phyloP scores from a whole-genome alignment of 2,888 invertebrate species.

The Acleris emargana region DNA sequence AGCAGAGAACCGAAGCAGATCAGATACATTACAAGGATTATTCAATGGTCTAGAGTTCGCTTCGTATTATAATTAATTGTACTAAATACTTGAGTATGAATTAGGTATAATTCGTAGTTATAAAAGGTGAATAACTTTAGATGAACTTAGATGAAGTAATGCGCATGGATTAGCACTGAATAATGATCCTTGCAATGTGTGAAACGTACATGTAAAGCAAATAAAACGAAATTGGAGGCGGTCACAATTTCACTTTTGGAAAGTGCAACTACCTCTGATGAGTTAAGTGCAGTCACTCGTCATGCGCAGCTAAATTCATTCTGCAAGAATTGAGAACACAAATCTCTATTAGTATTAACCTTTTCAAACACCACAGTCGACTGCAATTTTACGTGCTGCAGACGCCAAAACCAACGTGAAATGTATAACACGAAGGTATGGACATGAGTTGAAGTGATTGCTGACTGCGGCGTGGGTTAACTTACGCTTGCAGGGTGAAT shows the following conservation, averaged over 20 bases:
- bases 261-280: conserved; percentile 47
- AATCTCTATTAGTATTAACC: too few species aligned
- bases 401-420: too few species aligned
- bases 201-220: conserved; percentile 67
- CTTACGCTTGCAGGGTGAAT: conserved; percentile 14
- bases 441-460: too few species aligned
- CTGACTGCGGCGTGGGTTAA: neutral
- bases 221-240: conserved; percentile 51
- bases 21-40: conserved; percentile 75
- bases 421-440: too few species aligned
- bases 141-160: conserved; percentile 43
- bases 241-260: conserved; percentile 48
- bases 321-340: conserved; percentile 35
- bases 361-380: too few species aligned
- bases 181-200: conserved; percentile 79
- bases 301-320: conserved; percentile 51
- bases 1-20: conserved; percentile 61
- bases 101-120: conserved; percentile 21
- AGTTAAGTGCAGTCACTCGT: conserved; percentile 46
- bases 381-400: too few species aligned
- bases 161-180: conserved; percentile 57
- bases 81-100: conserved; percentile 33
- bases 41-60: conserved; percentile 44
- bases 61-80: conserved; percentile 12
- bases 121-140: conserved; percentile 39